These are phyloP conservation scores for Albula glossodonta DNA, from an alignment of 2,113 vertebrate species.

Conservation along the genomic window DNA sequence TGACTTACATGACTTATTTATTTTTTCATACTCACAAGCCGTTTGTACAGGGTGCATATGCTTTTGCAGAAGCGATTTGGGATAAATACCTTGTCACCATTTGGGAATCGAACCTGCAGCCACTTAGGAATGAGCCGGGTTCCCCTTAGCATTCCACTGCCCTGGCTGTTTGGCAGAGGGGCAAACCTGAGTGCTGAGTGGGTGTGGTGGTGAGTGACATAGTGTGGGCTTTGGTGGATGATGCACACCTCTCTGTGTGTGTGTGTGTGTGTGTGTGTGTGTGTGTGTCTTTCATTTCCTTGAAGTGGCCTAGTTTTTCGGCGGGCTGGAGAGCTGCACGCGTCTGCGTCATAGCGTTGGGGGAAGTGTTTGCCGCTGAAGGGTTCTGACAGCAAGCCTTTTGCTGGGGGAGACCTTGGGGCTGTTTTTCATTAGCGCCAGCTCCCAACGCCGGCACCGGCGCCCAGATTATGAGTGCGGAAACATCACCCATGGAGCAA, in stretches of 20 bases:
- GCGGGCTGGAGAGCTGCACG: constrained; percentile 72
- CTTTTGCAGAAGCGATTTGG: too few species aligned
- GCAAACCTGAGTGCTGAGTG: background rate
- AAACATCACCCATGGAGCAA: constrained; percentile 39
- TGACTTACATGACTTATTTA: too few species aligned
- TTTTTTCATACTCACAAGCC: too few species aligned
- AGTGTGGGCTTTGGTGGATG: constrained; percentile 6
- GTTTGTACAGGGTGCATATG: too few species aligned
- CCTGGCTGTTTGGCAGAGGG: too few species aligned
- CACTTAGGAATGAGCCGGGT: too few species aligned
- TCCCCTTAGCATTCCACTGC: too few species aligned
- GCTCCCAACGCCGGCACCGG: constrained; percentile 10
- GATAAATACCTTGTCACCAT: too few species aligned
- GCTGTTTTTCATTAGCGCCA: constrained; percentile 36
- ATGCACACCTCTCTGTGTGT: constrained; percentile 12
- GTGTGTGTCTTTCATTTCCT: constrained; percentile 13
- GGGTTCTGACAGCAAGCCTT: constrained; percentile 57
- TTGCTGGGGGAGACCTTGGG: constrained; percentile 32
- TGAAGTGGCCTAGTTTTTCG: constrained; percentile 35
- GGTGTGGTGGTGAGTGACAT: background rate
- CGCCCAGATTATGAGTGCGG: constrained; percentile 19
- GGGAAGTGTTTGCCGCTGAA: constrained; percentile 48
- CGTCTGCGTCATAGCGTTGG: constrained; percentile 72
- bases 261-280: background rate
- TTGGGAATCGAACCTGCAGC: too few species aligned